These are phyloP conservation scores for Podocnemis expansa DNA, from an alignment of 2,113 vertebrate genomes.

Conservation along the genomic window DNA sequence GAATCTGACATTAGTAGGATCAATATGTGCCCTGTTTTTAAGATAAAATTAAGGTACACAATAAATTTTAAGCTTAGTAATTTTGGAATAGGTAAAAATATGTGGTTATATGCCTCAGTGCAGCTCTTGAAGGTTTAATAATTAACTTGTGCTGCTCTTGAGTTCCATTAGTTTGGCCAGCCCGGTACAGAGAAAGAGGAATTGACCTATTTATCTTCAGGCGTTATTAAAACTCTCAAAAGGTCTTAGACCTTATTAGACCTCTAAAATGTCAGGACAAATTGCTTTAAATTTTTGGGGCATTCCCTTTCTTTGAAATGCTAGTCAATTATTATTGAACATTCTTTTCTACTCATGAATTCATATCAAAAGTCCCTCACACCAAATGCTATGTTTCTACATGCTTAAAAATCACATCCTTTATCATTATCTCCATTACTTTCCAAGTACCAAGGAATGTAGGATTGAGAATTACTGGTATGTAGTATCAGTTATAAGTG, in stretches of 20 bases:
- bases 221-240: background rate
- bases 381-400: background rate
- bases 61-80: no score
- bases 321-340: background rate
- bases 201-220: background rate
- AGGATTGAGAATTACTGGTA: background rate
- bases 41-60: no score
- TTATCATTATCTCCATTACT: background rate
- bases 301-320: background rate
- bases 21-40: no score
- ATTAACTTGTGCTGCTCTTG: no score
- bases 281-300: background rate
- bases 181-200: background rate
- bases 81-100: no score
- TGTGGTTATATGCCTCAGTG: no score
- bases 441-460: background rate
- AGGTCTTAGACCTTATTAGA: background rate
- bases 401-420: background rate
- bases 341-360: background rate
- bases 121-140: no score
- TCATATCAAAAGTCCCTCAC: background rate
- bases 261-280: background rate
- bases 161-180: no score
- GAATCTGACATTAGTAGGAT: no score
- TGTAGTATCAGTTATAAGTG: accelerated